phyloP scores from a whole-genome alignment of 2,113 vertebrate species.

The Crotalus horridus region DNA sequence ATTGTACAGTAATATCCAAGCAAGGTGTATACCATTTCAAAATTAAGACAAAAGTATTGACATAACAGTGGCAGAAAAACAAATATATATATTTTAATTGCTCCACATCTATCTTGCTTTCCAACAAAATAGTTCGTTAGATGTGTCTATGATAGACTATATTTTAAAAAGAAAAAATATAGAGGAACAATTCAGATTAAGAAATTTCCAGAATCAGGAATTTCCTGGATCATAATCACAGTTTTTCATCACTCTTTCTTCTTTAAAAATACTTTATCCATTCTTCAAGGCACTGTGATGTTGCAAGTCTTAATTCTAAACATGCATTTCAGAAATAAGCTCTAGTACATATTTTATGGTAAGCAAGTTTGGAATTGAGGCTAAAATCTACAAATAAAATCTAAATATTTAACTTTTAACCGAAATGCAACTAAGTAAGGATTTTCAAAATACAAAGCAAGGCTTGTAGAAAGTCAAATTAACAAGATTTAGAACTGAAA shows the following conservation, averaged over 20 bases:
- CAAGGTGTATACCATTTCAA: constrained; percentile 15
- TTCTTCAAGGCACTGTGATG: constrained; percentile 19
- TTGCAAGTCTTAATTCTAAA: background rate
- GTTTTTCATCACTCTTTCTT: background rate
- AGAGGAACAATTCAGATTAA: constrained; percentile 31
- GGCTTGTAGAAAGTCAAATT: constrained; percentile 37
- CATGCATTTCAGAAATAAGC: background rate
- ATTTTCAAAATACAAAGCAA: constrained; percentile 11
- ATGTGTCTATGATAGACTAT: constrained; percentile 31
- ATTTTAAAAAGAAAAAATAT: constrained; percentile 38
- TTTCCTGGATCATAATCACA: constrained; percentile 25
- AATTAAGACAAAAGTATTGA: constrained; percentile 20
- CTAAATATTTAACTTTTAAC: background rate
- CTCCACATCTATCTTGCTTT: background rate
- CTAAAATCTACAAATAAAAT: background rate
- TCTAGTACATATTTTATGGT: background rate
- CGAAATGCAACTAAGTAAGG: background rate
- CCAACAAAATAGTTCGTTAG: constrained; percentile 23
- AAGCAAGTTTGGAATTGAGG: background rate
- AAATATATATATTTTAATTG: constrained; percentile 23
- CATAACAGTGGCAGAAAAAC: constrained; percentile 49
- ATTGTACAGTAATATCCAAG: constrained; percentile 30
- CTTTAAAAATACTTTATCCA: background rate
- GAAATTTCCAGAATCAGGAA: constrained; percentile 31
- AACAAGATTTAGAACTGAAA: constrained; percentile 55